Evolutionary conservation across 2,113 vertebrate genomes (phyloP), one percentile per base, ranked within the genome.

Genomic region (Pygoscelis adeliae): DNA sequence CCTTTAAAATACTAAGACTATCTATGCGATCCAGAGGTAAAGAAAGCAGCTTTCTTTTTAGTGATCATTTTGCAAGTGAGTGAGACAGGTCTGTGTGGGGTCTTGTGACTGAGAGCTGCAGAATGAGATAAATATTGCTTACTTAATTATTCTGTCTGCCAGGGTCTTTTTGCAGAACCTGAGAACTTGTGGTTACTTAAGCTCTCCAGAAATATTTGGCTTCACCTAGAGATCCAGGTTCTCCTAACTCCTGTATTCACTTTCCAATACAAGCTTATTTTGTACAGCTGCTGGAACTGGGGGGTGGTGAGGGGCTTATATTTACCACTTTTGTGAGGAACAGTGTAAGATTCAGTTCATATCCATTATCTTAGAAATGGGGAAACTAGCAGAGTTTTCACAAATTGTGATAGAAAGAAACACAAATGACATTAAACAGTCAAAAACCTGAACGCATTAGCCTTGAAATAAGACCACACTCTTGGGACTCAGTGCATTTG

Each of bases 81-180:
- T 0, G 16, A 21, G 29, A 22, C 1, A 46, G 11, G 3, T 46
- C 58, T 67, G 6, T 36, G 21, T 38, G 19, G 17, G 9, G 9
- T 55, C 15, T 81, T 65, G 20, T 47, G 40, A 32, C 5, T 56
- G 53, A 65, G 27, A 89, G 13, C 27, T 89, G 34, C 59, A 91
- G 46, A 77, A 34, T 49, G 27, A 66, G 23, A 52, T 13, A 47
- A 77, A 29, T 65, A 56, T 19, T 55, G 2, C 5, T 34, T 62
- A 56, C 14, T 56, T 86, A 56, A 67, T 52, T 83, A 47, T 62
- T 61, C 36, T 15, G 1, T 56, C 50, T 77, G n/a, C 34, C 20
- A 38, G 29, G 8, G 13, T 50, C 23, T 55, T 88, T 83, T 61
- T 87, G 15, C 22, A 74, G 36, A 82, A 86, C 13, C 3, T 2